Evolutionary conservation across 2,888 invertebrate genomes (phyloP), one percentile per base, ranked within the genome.

Genomic region (Entomobrya multifasciata): DNA sequence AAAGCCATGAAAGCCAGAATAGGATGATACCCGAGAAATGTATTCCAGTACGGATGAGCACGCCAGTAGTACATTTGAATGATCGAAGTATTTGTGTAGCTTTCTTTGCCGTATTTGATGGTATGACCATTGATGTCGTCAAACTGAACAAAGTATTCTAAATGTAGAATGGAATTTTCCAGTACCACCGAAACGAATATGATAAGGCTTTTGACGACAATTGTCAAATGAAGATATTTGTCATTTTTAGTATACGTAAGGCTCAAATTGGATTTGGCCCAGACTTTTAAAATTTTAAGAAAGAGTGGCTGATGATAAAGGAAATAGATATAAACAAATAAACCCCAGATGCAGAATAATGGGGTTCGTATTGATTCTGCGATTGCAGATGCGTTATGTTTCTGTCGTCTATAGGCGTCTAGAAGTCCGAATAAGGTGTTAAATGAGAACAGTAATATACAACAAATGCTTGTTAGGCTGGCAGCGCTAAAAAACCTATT

Each of bases 181-280:
- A 85, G 47, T 5, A 87, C 55, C 15, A 49, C 20, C 3, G 87
- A 87, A 17, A 67, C 49, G 4, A 84, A 55, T 11, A 87, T 41
- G 0, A 80, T 20, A 5, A 30, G 17, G 41, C 76, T 65, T 11
- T 70, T 49, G 20, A 76, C 0, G 47, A 89, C 87, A 11, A 89
- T 87, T 62, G 88, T 89, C 11, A 87, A 87, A 6, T 62, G 60
- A 4, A 90, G 41, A 22, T 76, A 47, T 10, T 30, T 65, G 72
- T 90, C 90, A n/a, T 78, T 70, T 17, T 47, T 44, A 13, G 86
- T 72, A 78, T 84, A 90, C 15, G 25, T 67, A 11, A 90, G 22
- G 11, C 55, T 27, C 15, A 87, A 3, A 4, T 77, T 27, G 27
- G 41, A 57, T 57, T 20, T 72, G 47, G 62, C 25, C 90, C 90